phyloP scores from a whole-genome alignment of 2,797 vertebrate genomes.

The Sebastes reedi region DNA sequence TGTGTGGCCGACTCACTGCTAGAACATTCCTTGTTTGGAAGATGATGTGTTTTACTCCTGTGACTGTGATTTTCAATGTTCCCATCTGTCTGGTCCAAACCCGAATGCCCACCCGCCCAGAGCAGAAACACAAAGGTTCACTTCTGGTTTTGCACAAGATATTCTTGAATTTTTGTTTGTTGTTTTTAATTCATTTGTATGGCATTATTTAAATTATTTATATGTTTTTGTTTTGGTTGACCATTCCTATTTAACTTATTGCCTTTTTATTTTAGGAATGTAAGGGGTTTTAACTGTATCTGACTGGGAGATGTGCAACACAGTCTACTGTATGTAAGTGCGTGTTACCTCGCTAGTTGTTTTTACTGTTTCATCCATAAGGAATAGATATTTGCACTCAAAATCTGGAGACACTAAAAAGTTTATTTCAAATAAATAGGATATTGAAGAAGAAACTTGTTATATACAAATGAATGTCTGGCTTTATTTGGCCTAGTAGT shows the following conservation, averaged over 20 bases:
- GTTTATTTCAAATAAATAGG: conserved; percentile 82
- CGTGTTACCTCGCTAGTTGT: conserved; percentile 78
- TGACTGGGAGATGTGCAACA: conserved; percentile 80
- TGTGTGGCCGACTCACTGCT: conserved; percentile 70
- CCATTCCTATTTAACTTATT: conserved; percentile 85
- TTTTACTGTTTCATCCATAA: conserved; percentile 80
- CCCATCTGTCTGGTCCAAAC: conserved; percentile 72
- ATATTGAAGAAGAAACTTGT: conserved; percentile 82
- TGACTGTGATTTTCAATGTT: conserved; percentile 78
- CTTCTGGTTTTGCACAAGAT: conserved; percentile 79
- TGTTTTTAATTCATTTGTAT: conserved; percentile 59
- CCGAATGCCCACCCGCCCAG: conserved; percentile 41
- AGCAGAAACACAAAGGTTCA: conserved; percentile 77
- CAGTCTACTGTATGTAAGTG: conserved; percentile 81
- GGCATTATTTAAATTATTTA: conserved; percentile 76
- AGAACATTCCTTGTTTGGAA: conserved; percentile 76
- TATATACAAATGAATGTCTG: conserved; percentile 96
- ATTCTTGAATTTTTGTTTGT: conserved; percentile 30
- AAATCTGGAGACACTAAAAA: conserved; percentile 82
- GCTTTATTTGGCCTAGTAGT: conserved; percentile 94
- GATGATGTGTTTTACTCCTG: conserved; percentile 70
- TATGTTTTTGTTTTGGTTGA: conserved; percentile 73
- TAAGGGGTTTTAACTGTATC: conserved; percentile 84
- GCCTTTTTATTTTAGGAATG: conserved; percentile 91
- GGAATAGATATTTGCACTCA: conserved; percentile 85